Evolutionary conservation across 2,113 vertebrate species (phyloP).

Genomic region (Ceyx melanurus): DNA sequence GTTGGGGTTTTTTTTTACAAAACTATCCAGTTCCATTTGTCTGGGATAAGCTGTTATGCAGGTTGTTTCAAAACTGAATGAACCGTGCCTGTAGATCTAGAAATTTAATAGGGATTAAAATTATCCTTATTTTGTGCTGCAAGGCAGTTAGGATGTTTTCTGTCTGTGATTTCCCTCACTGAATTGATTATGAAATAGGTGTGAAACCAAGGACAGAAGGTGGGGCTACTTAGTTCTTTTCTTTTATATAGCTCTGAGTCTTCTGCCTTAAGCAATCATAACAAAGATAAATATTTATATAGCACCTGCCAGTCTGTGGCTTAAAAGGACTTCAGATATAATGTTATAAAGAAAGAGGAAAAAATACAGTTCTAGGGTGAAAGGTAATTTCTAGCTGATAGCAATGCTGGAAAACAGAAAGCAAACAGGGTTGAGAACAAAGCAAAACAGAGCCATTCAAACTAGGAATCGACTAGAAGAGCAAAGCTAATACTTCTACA

Average conservation of each 20-base stretch:
- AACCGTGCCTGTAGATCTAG: background rate
- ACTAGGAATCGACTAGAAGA: background rate
- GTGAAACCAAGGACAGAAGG: slow-evolving; percentile 9
- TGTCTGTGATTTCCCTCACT: background rate
- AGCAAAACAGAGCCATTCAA: background rate
- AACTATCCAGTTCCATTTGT: background rate
- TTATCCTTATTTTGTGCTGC: background rate
- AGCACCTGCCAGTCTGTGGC: slow-evolving; percentile 15
- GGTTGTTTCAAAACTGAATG: background rate
- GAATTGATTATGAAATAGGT: background rate
- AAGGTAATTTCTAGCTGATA: slow-evolving; percentile 9
- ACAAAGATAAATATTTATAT: slow-evolving; percentile 49
- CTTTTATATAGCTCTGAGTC: background rate
- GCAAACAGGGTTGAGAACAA: background rate
- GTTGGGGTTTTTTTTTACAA: background rate
- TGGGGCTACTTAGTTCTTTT: background rate
- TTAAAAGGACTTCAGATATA: slow-evolving; percentile 24
- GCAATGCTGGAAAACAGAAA: slow-evolving; percentile 6
- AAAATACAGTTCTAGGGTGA: background rate
- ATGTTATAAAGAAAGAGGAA: background rate
- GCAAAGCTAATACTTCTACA: background rate
- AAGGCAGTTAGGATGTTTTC: background rate
- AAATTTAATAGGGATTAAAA: background rate
- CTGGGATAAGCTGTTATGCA: background rate
- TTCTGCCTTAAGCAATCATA: slow-evolving; percentile 21